phyloP scores from a whole-genome alignment of 1,140 invertebrate genomes.

The Microplitis mediator region DNA sequence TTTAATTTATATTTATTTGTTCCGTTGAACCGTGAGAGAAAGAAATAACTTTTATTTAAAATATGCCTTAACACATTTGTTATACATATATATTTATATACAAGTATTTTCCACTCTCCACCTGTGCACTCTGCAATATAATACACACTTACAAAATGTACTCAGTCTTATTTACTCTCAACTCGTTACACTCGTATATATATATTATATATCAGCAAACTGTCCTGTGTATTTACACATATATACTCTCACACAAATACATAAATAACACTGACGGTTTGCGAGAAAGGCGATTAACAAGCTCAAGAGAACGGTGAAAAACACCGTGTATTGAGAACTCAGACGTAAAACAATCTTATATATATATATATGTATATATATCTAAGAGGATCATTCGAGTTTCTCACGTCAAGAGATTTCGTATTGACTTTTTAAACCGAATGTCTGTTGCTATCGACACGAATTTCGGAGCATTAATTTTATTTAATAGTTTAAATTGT shows the following conservation, averaged over 20 bases:
- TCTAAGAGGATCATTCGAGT: background rate
- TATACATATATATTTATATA: background rate
- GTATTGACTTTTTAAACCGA: too few relatives aligned
- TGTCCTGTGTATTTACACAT: background rate
- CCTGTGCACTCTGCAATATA: background rate
- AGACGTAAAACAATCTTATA: too few relatives aligned
- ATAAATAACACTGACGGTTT: background rate
- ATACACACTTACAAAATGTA: background rate
- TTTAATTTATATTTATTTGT: too few relatives aligned
- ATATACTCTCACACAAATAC: background rate
- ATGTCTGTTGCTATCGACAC: too few relatives aligned
- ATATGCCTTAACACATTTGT: background rate
- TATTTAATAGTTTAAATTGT: too few relatives aligned
- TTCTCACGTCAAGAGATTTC: background rate
- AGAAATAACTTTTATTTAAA: background rate
- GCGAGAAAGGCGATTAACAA: constrained; percentile 18
- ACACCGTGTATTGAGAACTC: background rate
- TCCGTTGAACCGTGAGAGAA: background rate
- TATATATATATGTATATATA: background rate
- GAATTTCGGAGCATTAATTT: too few relatives aligned
- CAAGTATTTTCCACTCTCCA: constrained; percentile 11
- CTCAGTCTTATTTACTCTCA: background rate
- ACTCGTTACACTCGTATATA: background rate
- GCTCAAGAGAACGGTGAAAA: constrained; percentile 1
- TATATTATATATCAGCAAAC: too few relatives aligned